Evolutionary conservation across 2,113 vertebrate species (phyloP), one percentile per base, ranked within the genome.

Genomic region (Perca schrenkii): DNA sequence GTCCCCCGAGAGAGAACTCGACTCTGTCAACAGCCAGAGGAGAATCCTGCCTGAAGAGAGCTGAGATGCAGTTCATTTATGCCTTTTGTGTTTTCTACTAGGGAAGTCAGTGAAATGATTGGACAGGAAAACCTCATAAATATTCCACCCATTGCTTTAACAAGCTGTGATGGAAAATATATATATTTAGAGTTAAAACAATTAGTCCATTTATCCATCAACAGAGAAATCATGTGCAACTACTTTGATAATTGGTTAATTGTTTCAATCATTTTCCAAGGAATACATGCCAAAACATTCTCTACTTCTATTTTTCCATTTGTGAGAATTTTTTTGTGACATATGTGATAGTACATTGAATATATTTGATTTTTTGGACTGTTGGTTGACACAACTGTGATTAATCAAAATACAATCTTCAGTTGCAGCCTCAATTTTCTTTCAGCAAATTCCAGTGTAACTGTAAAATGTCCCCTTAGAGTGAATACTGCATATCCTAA

Each of bases 11-110:
- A 49, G 22, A 50, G 40, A 31, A 74, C 60, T 58, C 19, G 2
- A 56, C 62, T 74, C 76, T 76, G 72, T 88, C 67, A 69, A 68
- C 85, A 77, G 60, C 5, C 46, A 54, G 69, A 36, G 67, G 66
- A 84, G 75, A 76, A 79, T 81, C 75, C 65, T 43, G 74, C 6
- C 28, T 60, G 53, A 73, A 52, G 47, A 60, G 62, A 15, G 19
- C 36, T 57, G 12, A 83, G 36, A 68, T 58, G 6, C 1, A 13
- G 53, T 66, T 70, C 28, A 28, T 22, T 70, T 34, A 34, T 34
- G 31, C n/a, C 14, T 58, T 58, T 34, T 70, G 40, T 65, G 54
- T 22, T 53, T 52, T 50, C 65, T 4, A 19, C 52, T 46, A 14
- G 34, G 34, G 22, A 62, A 62, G 64, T 58, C 53, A 34, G 3